Evolutionary conservation across 2,113 vertebrate species (phyloP).

Genomic region (Henicopernis longicauda): DNA sequence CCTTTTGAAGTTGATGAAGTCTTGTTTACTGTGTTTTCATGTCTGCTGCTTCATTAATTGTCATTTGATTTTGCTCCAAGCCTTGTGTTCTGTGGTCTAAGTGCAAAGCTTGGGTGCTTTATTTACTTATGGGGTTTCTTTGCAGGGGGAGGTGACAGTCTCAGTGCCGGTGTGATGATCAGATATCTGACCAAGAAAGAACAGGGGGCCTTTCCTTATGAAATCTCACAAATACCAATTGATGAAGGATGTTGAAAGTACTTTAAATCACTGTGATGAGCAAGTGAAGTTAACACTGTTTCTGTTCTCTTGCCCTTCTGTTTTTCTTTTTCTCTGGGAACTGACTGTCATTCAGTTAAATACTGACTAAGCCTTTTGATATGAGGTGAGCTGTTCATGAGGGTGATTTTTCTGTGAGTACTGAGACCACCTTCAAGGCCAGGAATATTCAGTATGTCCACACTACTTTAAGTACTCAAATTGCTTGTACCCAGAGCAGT

Average conservation of each 20-base stretch:
- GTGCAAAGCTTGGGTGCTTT: not conserved
- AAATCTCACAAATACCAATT: not conserved
- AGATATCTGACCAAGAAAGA: not conserved
- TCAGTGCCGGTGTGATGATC: not conserved
- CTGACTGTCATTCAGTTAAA: not conserved
- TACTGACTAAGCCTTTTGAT: not conserved
- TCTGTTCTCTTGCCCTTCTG: not conserved
- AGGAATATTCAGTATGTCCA: not conserved
- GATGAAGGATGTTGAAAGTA: not conserved
- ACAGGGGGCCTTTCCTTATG: not conserved
- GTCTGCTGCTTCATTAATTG: not conserved
- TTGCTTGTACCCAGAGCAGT: rapidly evolving
- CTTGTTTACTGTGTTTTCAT: not conserved
- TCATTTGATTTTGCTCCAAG: not conserved
- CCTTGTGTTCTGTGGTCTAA: not conserved
- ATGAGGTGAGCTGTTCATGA: not conserved
- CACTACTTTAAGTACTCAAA: not conserved
- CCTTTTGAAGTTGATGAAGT: not conserved
- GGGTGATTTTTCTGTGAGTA: not conserved
- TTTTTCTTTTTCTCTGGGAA: not conserved
- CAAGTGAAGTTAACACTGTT: not conserved
- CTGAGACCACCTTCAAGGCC: not conserved
- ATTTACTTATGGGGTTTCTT: not conserved
- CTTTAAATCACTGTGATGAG: not conserved
- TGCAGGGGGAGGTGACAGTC: not conserved